These are phyloP conservation scores for Neoarius graeffei DNA, from an alignment of 2,113 vertebrate genomes.

Conservation along the genomic window DNA sequence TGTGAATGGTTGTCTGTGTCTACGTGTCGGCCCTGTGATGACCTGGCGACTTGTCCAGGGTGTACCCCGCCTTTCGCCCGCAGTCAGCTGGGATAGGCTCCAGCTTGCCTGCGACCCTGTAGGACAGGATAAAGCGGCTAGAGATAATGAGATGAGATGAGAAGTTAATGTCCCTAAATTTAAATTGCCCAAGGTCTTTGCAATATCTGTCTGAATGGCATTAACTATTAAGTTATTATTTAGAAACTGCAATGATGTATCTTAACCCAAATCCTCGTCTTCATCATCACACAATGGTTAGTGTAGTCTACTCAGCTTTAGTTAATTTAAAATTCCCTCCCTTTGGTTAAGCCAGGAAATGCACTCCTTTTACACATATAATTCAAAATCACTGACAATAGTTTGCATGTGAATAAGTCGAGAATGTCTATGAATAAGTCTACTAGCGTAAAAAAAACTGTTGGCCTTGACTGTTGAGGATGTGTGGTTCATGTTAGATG, in stretches of 20 bases:
- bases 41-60: too few relatives aligned
- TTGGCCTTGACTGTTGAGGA: constrained; percentile 11
- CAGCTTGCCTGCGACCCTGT: too few relatives aligned
- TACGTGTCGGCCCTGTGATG: too few relatives aligned
- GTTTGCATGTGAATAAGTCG: neutral
- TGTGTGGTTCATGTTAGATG: constrained; percentile 17
- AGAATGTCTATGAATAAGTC: neutral
- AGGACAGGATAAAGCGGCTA: too few relatives aligned
- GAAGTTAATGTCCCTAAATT: too few relatives aligned
- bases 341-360: neutral
- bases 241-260: neutral
- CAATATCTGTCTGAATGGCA: neutral
- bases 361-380: too few relatives aligned
- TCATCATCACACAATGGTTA: neutral
- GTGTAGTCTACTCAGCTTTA: neutral
- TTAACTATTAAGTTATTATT: neutral
- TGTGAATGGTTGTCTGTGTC: too few relatives aligned
- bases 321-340: neutral
- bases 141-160: too few relatives aligned
- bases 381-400: neutral
- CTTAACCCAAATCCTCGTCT: neutral
- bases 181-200: neutral
- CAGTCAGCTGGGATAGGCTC: too few relatives aligned
- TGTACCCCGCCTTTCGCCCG: too few relatives aligned
- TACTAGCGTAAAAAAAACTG: neutral